Evolutionary conservation across 1,140 invertebrate species (phyloP), one percentile per base, ranked within the genome.

Genomic region (Belonocnema kinseyi): DNA sequence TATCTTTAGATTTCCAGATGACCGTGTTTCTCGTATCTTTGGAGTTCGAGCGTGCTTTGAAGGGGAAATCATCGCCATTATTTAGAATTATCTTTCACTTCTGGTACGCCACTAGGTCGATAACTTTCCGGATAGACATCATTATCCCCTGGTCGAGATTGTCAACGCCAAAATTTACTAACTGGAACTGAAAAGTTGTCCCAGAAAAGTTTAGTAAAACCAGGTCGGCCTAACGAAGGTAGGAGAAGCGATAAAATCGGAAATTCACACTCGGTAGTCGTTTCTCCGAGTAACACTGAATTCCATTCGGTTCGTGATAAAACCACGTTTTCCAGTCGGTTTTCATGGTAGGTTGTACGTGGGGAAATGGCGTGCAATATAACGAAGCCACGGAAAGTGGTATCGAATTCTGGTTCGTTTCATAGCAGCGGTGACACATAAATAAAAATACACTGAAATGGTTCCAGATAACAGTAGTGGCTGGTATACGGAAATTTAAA

Each of bases 301-400:
- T 56, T 74, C 54, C 76, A 82, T 80, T 82, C 75, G 75, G 73
- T 76, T 72, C 21, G 77, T 77, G 79, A 83, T 81, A 80, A 81
- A 83, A 83, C 61, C 79, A 71, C 80, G 73, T 73, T 77, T 66
- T 71, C 33, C 74, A 75, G 71, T 76, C 50, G 13, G 66, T 71
- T 21, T 50, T 72, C 56, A 79, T 79, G 78, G 73, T 61, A 74
- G 58, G 71, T 46, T 46, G 10, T 66, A 66, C 61, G 61, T 66
- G 26, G 26, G 74, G 73, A 78, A 72, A 74, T 77, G 78, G 79
- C 75, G 80, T 52, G 75, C 73, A 73, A 77, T 72, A 66, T 66
- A 80, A 84, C 82, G 77, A 84, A 82, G 53, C 77, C 73, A 77
- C 61, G 80, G 58, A 77, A 54, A 61, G 77, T 78, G 77, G 77